Conservation (phyloP, 2,888 invertebrate genomes). For the Orthosia cruda region DNA sequence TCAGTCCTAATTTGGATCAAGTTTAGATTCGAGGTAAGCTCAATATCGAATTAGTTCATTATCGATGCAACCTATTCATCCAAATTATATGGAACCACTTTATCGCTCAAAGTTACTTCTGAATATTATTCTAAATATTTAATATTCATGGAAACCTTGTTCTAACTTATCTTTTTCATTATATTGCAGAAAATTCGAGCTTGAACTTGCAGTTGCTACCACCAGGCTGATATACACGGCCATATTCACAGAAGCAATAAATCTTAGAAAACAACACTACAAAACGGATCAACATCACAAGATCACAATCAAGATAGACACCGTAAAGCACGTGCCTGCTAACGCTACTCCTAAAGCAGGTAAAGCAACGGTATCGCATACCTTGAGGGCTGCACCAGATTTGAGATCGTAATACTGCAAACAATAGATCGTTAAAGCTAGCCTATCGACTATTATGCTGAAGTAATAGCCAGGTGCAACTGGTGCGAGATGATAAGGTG, state of each 20-base stretch:
- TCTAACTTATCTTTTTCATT: not conserved
- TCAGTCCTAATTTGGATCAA: not conserved
- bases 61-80: not conserved
- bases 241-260: not conserved
- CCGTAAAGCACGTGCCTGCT: constrained; percentile 36
- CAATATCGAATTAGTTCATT: not conserved
- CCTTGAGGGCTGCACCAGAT: constrained; percentile 61
- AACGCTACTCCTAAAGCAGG: constrained; percentile 40
- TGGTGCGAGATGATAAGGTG: constrained; percentile 53
- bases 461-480: constrained; percentile 45
- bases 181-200: not conserved
- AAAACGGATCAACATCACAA: not conserved
- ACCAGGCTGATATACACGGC: no score
- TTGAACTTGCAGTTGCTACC: not conserved
- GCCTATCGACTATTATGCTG: constrained; percentile 52
- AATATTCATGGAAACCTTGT: not conserved
- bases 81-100: no score
- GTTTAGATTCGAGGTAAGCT: not conserved
- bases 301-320: constrained; percentile 12
- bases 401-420: constrained; percentile 46
- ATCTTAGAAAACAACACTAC: not conserved
- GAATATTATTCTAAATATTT: not conserved
- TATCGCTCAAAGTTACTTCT: not conserved
- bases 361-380: constrained; percentile 57
- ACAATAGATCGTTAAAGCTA: constrained; percentile 64